phyloP scores from a whole-genome alignment of 2,888 invertebrate genomes.

The Acrobasis repandana region DNA sequence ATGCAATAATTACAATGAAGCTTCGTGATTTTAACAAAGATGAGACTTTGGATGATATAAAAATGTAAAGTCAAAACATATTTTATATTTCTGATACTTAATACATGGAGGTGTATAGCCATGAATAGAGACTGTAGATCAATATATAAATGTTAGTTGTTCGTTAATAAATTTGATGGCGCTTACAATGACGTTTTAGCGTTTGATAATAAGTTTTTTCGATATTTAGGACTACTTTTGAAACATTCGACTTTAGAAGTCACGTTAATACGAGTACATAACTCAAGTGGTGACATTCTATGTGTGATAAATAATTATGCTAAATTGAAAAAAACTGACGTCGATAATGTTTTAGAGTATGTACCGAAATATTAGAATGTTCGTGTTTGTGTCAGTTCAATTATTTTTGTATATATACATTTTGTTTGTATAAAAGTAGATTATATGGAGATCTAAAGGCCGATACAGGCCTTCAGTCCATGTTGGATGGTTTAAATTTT shows the following conservation, averaged over 20 bases:
- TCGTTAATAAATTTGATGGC: slow-evolving; percentile 54
- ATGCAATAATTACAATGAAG: slow-evolving; percentile 48
- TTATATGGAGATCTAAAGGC: slow-evolving; percentile 38
- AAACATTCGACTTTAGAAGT: slow-evolving; percentile 22
- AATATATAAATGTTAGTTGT: slow-evolving; percentile 76
- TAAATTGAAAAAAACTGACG: slow-evolving; percentile 11
- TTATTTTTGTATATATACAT: slow-evolving; percentile 62
- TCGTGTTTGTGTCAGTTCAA: slow-evolving; percentile 37
- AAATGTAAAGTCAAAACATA: slow-evolving; percentile 27
- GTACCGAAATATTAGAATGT: slow-evolving; percentile 34
- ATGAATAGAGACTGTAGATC: slow-evolving; percentile 72
- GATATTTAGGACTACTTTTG: slow-evolving; percentile 25
- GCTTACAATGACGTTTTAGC: slow-evolving; percentile 59
- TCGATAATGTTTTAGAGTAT: slow-evolving; percentile 25
- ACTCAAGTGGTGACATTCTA: slow-evolving; percentile 23
- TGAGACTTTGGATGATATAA: slow-evolving; percentile 25
- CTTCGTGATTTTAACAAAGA: slow-evolving; percentile 35
- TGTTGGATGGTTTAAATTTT: slow-evolving; percentile 37
- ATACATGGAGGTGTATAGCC: slow-evolving; percentile 45
- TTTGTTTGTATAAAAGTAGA: slow-evolving; percentile 41
- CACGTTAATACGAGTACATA: slow-evolving; percentile 15
- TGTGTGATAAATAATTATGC: slow-evolving; percentile 15
- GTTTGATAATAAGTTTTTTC: slow-evolving; percentile 29
- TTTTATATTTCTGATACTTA: slow-evolving; percentile 31
- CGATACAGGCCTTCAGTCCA: slow-evolving; percentile 42